Conservation (phyloP, 2,888 invertebrate species). For the Chouioia cunea region DNA sequence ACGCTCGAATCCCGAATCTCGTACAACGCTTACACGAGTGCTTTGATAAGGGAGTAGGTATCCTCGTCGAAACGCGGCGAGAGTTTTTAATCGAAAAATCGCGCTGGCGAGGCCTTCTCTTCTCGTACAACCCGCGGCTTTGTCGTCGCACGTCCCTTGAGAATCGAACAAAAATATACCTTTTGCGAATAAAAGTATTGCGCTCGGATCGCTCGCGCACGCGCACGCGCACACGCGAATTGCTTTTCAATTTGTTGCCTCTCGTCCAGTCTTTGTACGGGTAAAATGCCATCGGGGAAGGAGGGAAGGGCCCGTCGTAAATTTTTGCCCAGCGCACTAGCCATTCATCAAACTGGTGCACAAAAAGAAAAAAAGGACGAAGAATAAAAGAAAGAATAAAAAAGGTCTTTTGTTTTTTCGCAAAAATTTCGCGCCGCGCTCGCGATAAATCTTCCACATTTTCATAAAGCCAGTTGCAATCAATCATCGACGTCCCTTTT, state of each 20-base stretch:
- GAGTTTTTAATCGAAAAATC: too few species aligned
- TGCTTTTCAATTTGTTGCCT: constrained; percentile 48
- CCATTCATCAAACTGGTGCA: constrained; percentile 45
- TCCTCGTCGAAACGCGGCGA: too few species aligned
- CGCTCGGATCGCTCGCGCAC: too few species aligned
- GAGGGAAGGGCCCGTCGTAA: constrained; percentile 41
- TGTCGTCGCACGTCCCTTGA: too few species aligned
- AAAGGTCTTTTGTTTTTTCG: constrained; percentile 24
- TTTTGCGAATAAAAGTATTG: constrained; percentile 39
- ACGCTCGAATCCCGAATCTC: too few species aligned
- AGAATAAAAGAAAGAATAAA: not conserved
- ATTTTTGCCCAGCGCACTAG: constrained; percentile 41
- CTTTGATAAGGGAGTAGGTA: too few species aligned
- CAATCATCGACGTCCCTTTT: constrained; percentile 26
- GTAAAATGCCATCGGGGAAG: constrained; percentile 40
- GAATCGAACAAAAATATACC: too few species aligned
- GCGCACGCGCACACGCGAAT: constrained; percentile 26
- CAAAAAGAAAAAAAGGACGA: constrained; percentile 22
- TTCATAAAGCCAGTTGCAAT: constrained; percentile 40
- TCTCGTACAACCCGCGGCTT: too few species aligned
- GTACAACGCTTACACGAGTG: too few species aligned
- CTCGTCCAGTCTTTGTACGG: constrained; percentile 26
- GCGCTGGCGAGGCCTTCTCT: too few species aligned
- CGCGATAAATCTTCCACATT: constrained; percentile 41
- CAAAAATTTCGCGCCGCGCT: constrained; percentile 23